Evolutionary conservation across 2,888 invertebrate genomes (phyloP), one percentile per base, ranked within the genome.

Genomic region (Spatulosminthurus flaviceps): DNA sequence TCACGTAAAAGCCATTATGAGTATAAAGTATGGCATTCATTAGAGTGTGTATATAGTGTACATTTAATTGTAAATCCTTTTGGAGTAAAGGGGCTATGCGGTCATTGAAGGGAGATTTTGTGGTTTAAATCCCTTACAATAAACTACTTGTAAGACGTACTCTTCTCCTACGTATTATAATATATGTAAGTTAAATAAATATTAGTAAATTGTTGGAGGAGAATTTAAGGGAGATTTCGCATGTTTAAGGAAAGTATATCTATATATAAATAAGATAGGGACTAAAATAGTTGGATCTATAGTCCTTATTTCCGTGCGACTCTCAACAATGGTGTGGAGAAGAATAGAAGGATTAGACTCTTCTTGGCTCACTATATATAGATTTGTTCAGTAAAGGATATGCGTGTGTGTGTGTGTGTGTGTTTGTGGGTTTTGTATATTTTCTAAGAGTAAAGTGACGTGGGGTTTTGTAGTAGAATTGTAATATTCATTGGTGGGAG

Each of bases 401-500:
- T 4, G 9, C 34, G 9, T 34, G 34, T 34, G 9, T 34, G 34
- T 34, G 9, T 9, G 9, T 34, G 34, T 34, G 9, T 34, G 9
- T 34, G 9, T 34, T 7, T 34, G 34, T 34, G 9, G 5, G 9
- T 34, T 9, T 7, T 34, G 9, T 34, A 34, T 34, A 7, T 34
- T 7, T 34, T 4, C 5, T 34, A 9, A 34, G 34, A 9, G 34
- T 34, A 9, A 34, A 9, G 9, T 51, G 16, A 51, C 51, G 2
- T 11, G 5, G 5, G 34, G 34, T 4, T 34, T 51, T 51, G 51
- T 51, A 51, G 60, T 61, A 74, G 61, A 74, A 61, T 74, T 72
- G 51, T 74, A 74, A 74, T 74, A 60, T 74, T 74, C 74, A 74
- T 74, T 74, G 61, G 74, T 74, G 74, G 74, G 61, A 74, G 51